Evolutionary conservation across 2,113 vertebrate species (phyloP), one percentile per base, ranked within the genome.

Genomic region (Indicator indicator): DNA sequence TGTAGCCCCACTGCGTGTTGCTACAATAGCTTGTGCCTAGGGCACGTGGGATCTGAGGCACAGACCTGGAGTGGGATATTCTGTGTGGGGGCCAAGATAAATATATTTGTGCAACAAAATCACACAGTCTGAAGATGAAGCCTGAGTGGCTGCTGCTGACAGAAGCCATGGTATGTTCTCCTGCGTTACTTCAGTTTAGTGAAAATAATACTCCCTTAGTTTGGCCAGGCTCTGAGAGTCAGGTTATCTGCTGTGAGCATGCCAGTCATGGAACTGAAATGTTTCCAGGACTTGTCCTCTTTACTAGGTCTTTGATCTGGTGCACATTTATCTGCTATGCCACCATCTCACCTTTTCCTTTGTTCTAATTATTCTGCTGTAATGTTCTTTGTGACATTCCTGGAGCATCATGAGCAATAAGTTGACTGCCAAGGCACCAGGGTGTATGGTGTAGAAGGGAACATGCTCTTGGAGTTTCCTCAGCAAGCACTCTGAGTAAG

Each of bases 151-250:
- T 91, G 94, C 70, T 93, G 94, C 88, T 96, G 97, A 97, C 96
- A 96, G 89, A 97, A 97, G 92, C 94, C 96, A 97, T 44, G 83
- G 68, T 87, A 70, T 2, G 5, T 88, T 88, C 95, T 92, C 76
- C 80, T 92, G 83, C 83, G 83, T 97, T 80, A 97, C 96, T 95
- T 97, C 93, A 96, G 92, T 78, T 33, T 11, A 60, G 73, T 73
- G 79, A 89, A 96, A 97, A 91, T 55, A 75, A 94, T 65, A 36
- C 56, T 50, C 33, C 63, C 71, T 44, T 20, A 20, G 76, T 74
- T 85, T 36, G 89, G 60, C 94, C 92, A 86, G 89, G 54, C 69
- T 80, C 56, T 56, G 30, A 23, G 72, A 48, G 42, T 18, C 74
- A 33, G 83, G 33, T 94, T 91, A 94, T 95, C 90, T 87, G 86